Evolutionary conservation across 2,797 vertebrate species (phyloP), one percentile per base, ranked within the genome.

Genomic region (Craterocephalus amniculus): DNA sequence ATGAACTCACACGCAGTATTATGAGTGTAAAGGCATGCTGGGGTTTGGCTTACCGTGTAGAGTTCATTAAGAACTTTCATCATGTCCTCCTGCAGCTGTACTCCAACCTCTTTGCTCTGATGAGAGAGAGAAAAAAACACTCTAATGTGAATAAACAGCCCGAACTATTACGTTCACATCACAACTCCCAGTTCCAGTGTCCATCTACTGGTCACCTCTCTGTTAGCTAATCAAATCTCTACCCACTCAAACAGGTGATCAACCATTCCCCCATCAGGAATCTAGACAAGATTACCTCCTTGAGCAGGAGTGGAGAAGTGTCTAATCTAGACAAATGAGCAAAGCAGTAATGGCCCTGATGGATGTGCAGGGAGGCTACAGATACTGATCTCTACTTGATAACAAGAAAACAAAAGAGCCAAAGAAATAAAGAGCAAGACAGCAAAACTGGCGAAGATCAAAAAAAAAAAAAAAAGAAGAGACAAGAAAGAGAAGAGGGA

Each of bases 1-100:
- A 63, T 58, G n/a, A 38, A 56, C 57, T 59, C 43, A 48, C 22
- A 55, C 67, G 26, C 38, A 61, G 18, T 22, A 22, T 22, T 11
- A n/a, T 27, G 34, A 59, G 24, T 34, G 56, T 29, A 40, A 12
- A 12, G 26, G 22, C n/a, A 55, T 27, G 52, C 13, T 32, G 54
- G 58, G 27, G 34, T 70, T 61, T 79, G 55, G 58, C 91, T 97
- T 95, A 99, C 98, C 94, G 97, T 95, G 89, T 98, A 98, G 65
- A 99, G 96, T 78, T 99, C 98, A 67, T 98, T 99, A 82, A 99
- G 90, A 81, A 99, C 97, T 91, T 99, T 99, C 95, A 99, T 96
- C 93, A 99, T 85, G 88, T 99, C 98, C 79, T 99, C 98, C 79
- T 99, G 97, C 80, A 99, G 95, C 92, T 99, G 97, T 56, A 97